A percentile compares a stretch with the other conserved stretches of the same genome.
Evolutionary conservation across 2,797 vertebrate genomes (phyloP).

Genomic region (Podarcis siculus): DNA sequence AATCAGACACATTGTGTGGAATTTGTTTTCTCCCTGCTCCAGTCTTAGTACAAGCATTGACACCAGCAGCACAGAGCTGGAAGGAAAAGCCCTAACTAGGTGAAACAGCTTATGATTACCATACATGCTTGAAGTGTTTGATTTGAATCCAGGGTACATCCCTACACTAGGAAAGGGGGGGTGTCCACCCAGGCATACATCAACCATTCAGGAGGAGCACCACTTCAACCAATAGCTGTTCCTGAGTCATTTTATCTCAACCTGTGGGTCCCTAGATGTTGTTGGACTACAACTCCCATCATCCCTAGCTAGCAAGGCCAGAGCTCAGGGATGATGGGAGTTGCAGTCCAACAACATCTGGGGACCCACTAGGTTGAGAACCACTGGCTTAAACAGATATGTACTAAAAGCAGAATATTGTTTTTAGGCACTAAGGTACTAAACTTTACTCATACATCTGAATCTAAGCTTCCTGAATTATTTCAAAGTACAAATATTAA

Average conservation of each 20-base stretch:
- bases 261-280: too few relatives aligned
- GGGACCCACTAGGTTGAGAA: too few relatives aligned
- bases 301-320: too few relatives aligned
- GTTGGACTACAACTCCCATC: too few relatives aligned
- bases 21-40: neutral
- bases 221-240: neutral
- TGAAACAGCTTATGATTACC: neutral
- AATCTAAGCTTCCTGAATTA: neutral
- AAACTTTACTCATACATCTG: neutral
- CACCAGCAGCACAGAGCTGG: neutral
- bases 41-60: neutral
- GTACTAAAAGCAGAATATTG: neutral
- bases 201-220: too few relatives aligned
- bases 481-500: neutral
- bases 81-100: neutral
- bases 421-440: neutral
- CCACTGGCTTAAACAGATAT: neutral
- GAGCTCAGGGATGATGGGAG: too few relatives aligned
- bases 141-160: too few relatives aligned
- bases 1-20: too few relatives aligned
- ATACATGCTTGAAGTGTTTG: too few relatives aligned
- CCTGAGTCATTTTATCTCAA: neutral
- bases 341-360: too few relatives aligned
- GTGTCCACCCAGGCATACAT: too few relatives aligned
- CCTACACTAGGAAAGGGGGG: too few relatives aligned